These are phyloP conservation scores for Ivindomyrus marchei DNA, from an alignment of 2,113 vertebrate species.

Conservation along the genomic window DNA sequence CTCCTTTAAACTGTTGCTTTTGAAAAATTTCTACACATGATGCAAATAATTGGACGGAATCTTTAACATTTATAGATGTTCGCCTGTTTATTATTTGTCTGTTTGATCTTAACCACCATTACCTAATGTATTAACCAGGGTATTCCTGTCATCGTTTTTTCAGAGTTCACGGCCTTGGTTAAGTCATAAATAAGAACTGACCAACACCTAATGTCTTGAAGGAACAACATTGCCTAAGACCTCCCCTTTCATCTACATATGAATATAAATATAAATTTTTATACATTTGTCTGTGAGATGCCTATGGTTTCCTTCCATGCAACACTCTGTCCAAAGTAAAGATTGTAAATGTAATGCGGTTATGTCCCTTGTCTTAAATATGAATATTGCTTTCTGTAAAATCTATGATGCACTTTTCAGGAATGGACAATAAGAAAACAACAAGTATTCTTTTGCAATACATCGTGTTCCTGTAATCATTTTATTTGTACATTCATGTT, in stretches of 20 bases:
- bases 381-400: constrained; percentile 55
- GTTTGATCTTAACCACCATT: neutral
- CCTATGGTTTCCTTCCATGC: constrained; percentile 41
- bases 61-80: neutral
- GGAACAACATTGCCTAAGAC: constrained; percentile 61
- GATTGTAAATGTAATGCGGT: constrained; percentile 49
- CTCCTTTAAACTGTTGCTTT: neutral
- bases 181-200: constrained; percentile 59
- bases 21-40: neutral
- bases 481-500: neutral
- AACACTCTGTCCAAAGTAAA: constrained; percentile 52
- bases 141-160: constrained; percentile 30
- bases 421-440: constrained; percentile 58
- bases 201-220: constrained; percentile 51
- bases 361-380: constrained; percentile 53
- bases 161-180: constrained; percentile 67
- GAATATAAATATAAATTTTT: constrained; percentile 50
- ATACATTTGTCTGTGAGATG: constrained; percentile 49
- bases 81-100: neutral
- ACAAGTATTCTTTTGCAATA: constrained; percentile 69
- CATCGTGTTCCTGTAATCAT: constrained; percentile 15
- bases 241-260: constrained; percentile 38
- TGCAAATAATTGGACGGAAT: neutral
- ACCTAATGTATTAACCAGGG: neutral
- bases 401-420: constrained; percentile 63